Evolutionary conservation across 2,888 invertebrate species (phyloP), one percentile per base, ranked within the genome.

Genomic region (Branchipolynoe longqiensis): DNA sequence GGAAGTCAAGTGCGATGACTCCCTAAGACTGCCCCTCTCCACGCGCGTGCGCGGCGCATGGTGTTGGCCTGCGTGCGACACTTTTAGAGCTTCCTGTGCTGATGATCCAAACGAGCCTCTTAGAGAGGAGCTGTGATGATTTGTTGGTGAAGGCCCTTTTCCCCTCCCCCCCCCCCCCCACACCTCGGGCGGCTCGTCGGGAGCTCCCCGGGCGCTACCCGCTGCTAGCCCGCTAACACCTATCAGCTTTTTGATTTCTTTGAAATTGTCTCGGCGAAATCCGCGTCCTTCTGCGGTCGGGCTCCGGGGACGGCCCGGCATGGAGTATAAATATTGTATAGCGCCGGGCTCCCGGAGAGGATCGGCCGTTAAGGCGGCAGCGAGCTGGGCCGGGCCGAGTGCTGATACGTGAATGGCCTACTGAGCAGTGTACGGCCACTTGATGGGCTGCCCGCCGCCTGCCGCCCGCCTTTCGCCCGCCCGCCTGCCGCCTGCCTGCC

Each of bases 261-360:
- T 78, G 78, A 78, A 78, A 78, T 78, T 78, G 78, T 78, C 78
- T 78, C 48, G 48, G 78, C 33, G 54, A 78, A 78, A 78, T 78
- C 78, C 33, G 48, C 33, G 78, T 28, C 78, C 48, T 6, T 41
- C 78, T 22, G 41, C 25, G 41, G 78, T 33, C 31, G 54, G 54
- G 48, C 78, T 41, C 78, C 1, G 78, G 78, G 78, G 78, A 6
- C 14, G 25, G 28, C 2, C 12, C 12, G 78, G 78, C 78, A 56
- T 25, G 25, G 1, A 31, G 28, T 33, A 78, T 78, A 54, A 78
- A 78, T 78, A 41, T 78, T 78, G 54, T 54, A 78, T 78, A 78
- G 3, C 48, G 78, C 12, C 48, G 31, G 41, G 28, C 0, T 41
- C 0, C n/a, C 25, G 48, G 78, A 0, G 28, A 6, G 41, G 41